Base-by-base conservation (phyloP, 92 coral and sea anemone species). In the Epizoanthus scotinus region DNA sequence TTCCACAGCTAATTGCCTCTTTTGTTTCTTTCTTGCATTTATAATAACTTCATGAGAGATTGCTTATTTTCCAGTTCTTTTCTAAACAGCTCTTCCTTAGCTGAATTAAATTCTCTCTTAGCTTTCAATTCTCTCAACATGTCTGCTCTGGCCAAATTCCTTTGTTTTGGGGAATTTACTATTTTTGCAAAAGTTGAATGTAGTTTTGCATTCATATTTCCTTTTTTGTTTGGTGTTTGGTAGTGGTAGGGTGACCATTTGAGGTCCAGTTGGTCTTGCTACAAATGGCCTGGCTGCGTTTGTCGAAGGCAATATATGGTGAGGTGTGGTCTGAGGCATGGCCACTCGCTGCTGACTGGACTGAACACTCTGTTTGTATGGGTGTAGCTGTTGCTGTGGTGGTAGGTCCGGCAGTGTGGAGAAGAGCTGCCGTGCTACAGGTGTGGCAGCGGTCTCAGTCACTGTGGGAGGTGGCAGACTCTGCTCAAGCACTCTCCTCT, bases 401-500 rank as follows among this genome's bases (percentile, higher is more conserved):
- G 63, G 73, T 42, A 34, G 59, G n/a, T 40, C 21, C 2, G 86
- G 90, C 15, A 63, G 84, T 7, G 86, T 14, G 34, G 84, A 54
- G 18, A 80, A 84, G 31, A 49, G 63, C 28, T 58, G 38, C 3
- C 17, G 36, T 6, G 89, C 89, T 15, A 86, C 70, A 38, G 93
- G 86, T 15, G 47, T 20, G 0, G 38, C 31, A 57, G 88, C 71
- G 2, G 63, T 19, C 34, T n/a, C 72, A 8, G 62, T 3, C 1
- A 86, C 82, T 0, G n/a, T 12, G 1, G 86, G 82, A 15, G 18
- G 42, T 0, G 70, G 90, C 3, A 85, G 61, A 2, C 86, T 91
- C 67, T 87, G 94, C 28, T 78, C 69, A 0, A 87, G 58, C 5
- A 88, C 70, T 4, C 70, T 81, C 67, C 20, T 58, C 77, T 88